Evolutionary conservation across 2,888 invertebrate species (phyloP).

Genomic region (Drosophila barbarae): DNA sequence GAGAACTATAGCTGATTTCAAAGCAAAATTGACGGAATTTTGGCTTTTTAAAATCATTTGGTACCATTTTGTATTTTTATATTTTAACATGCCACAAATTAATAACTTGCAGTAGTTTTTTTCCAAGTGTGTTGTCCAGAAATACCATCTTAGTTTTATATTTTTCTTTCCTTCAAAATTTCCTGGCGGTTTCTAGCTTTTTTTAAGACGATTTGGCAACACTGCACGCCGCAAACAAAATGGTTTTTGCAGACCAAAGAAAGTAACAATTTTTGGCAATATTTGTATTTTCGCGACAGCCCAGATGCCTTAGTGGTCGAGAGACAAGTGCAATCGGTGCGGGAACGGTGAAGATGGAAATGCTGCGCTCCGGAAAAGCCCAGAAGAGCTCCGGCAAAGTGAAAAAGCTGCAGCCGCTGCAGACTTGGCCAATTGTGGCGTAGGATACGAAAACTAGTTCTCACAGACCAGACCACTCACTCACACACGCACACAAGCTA

Average conservation of each 20-base stretch:
- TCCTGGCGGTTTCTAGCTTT: no score
- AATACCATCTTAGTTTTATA: no score
- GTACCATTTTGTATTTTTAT: no score
- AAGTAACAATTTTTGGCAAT: slow-evolving; percentile 42
- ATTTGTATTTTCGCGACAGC: slow-evolving; percentile 6
- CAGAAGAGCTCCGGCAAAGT: slow-evolving; percentile 16
- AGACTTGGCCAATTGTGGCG: slow-evolving; percentile 20
- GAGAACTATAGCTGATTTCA: no score
- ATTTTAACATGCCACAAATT: no score
- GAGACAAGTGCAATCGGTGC: slow-evolving; percentile 37
- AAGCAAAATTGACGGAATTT: no score
- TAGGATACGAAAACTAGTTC: slow-evolving; percentile 66
- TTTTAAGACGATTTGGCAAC: background rate
- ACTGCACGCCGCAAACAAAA: slow-evolving; percentile 66
- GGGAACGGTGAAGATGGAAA: slow-evolving; percentile 10
- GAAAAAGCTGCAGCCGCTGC: slow-evolving; percentile 29
- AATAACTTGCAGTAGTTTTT: no score
- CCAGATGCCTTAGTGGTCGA: background rate
- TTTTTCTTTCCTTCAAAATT: no score
- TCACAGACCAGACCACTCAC: slow-evolving; percentile 34
- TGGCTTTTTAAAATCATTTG: no score
- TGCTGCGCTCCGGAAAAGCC: background rate
- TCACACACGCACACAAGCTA: slow-evolving; percentile 20
- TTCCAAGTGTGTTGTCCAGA: no score
- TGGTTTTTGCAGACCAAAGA: slow-evolving; percentile 64